Percentiles rank a stretch among this genome's conserved stretches.
These are phyloP conservation scores for Paralinhomoeus sp. DNA, from an alignment of 2,888 invertebrate genomes.

Conservation along the genomic window DNA sequence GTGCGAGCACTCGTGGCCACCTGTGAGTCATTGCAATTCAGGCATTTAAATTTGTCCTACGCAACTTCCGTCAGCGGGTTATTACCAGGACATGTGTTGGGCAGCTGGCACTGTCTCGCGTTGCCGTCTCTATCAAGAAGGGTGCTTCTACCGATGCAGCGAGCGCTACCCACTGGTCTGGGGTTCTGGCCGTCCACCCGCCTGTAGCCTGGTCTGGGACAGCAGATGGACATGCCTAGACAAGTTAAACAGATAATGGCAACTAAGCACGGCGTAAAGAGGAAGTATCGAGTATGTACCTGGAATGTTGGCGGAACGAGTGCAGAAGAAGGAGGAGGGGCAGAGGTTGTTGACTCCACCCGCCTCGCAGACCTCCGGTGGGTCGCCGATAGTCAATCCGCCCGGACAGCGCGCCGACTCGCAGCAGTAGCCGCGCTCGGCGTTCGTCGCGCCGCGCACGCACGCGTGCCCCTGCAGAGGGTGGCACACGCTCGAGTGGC, in stretches of 20 bases:
- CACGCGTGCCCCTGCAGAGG: conserved; percentile 3
- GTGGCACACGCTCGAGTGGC: too few relatives aligned
- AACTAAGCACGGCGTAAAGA: too few relatives aligned
- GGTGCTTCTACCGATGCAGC: background rate
- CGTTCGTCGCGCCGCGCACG: background rate
- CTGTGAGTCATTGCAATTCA: too few relatives aligned
- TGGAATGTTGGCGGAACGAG: background rate
- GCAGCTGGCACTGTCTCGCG: background rate
- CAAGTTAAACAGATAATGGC: background rate
- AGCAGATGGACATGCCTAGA: background rate
- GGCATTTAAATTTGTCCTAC: too few relatives aligned
- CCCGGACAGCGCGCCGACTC: conserved; percentile 1
- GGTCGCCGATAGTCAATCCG: background rate
- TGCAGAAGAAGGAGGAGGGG: background rate
- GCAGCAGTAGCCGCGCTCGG: conserved; percentile 1
- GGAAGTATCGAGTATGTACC: too few relatives aligned
- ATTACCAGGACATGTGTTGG: background rate
- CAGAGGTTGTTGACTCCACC: background rate
- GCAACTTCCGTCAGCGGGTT: too few relatives aligned
- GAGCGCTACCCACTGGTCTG: background rate
- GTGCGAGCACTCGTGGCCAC: conserved; percentile 2
- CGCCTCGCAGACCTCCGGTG: background rate
- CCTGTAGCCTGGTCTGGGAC: too few relatives aligned
- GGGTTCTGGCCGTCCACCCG: too few relatives aligned
- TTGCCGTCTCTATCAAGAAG: background rate